Evolutionary conservation across 2,113 vertebrate genomes (phyloP).

Genomic region (Paramormyrops kingsleyae): DNA sequence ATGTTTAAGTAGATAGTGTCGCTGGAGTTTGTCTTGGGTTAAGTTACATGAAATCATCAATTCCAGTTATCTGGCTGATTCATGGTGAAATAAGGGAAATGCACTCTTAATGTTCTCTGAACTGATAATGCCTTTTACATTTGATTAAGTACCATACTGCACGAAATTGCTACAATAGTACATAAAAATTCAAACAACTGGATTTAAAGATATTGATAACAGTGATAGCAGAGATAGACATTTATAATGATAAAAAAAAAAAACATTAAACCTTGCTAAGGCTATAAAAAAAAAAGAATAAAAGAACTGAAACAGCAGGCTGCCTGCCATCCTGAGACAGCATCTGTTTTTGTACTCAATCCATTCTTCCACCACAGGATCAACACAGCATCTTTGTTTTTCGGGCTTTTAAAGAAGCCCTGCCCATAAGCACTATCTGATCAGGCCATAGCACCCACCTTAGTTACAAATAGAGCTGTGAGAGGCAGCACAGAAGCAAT

Average conservation of each 20-base stretch:
- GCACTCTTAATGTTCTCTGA: background rate
- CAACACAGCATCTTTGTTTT: constrained; percentile 40
- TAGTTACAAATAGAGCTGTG: constrained; percentile 22
- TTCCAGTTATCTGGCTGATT: background rate
- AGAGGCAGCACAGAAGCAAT: background rate
- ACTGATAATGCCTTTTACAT: background rate
- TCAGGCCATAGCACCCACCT: constrained; percentile 18
- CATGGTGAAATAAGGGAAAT: background rate
- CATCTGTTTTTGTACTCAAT: constrained; percentile 28
- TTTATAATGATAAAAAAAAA: background rate
- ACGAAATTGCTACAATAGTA: background rate
- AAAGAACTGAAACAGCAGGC: constrained; percentile 9
- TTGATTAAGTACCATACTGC: background rate
- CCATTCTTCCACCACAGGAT: constrained; percentile 28
- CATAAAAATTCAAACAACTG: background rate
- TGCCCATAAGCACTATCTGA: constrained; percentile 23
- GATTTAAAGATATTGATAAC: background rate
- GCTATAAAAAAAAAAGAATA: constrained; percentile 11
- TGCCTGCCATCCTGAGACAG: constrained; percentile 28
- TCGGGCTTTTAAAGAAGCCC: constrained; percentile 11
- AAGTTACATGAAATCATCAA: background rate
- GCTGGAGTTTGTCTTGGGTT: background rate
- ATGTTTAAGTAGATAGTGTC: background rate
- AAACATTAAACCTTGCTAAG: background rate
- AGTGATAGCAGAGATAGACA: background rate